Conservation (phyloP, 1,140 invertebrate species). For the Drosophila asahinai region DNA sequence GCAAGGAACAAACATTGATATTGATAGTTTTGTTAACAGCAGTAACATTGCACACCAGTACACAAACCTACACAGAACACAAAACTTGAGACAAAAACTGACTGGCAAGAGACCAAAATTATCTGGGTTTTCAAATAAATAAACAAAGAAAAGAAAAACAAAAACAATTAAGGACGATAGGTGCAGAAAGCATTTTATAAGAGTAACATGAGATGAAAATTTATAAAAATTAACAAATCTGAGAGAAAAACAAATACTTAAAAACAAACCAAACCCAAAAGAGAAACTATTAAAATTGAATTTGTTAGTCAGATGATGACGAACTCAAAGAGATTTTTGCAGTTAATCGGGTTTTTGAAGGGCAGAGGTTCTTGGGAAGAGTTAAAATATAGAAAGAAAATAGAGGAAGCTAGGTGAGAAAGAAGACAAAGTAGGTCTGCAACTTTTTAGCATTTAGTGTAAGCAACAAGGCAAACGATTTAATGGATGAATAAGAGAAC, state of each 20-base stretch:
- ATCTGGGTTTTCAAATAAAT: conserved; percentile 81
- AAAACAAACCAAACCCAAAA: conserved; percentile 36
- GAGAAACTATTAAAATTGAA: conserved; percentile 70
- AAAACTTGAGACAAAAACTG: conserved; percentile 82
- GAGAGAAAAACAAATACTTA: conserved; percentile 25
- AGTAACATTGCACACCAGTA: conserved; percentile 54
- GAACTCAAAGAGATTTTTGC: conserved; percentile 51
- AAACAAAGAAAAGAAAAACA: conserved; percentile 52
- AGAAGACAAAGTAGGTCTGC: conserved; percentile 69
- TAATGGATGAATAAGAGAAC: conserved; percentile 34
- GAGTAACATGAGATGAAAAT: conserved; percentile 65
- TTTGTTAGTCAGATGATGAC: conserved; percentile 66
- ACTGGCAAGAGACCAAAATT: conserved; percentile 83
- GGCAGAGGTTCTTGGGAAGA: conserved; percentile 33
- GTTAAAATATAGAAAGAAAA: conserved; percentile 32
- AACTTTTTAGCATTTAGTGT: conserved; percentile 80
- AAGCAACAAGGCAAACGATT: conserved; percentile 68
- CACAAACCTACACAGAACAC: conserved; percentile 55
- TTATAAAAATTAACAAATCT: conserved; percentile 66
- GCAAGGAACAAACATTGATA: conserved; percentile 76
- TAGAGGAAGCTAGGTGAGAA: conserved; percentile 38
- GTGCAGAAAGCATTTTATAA: conserved; percentile 72
- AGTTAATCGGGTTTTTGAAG: conserved; percentile 44
- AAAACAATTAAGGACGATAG: conserved; percentile 53
- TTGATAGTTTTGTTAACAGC: conserved; percentile 78